These are phyloP conservation scores for Hydrolagus affinis DNA, from an alignment of 2,113 vertebrate species.

Conservation along the genomic window DNA sequence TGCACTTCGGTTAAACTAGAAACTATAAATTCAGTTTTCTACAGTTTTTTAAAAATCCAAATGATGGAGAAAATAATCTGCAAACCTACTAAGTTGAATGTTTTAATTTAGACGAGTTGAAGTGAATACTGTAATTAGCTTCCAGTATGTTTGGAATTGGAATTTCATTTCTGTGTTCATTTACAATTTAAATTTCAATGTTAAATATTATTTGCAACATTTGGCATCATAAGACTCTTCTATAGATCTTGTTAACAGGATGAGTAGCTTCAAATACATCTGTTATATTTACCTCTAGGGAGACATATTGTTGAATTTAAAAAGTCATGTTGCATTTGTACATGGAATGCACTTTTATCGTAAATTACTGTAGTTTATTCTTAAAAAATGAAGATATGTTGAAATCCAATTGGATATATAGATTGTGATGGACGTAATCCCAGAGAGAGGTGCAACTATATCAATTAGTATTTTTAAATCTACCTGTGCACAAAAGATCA, in stretches of 20 bases:
- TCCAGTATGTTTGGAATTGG: background rate
- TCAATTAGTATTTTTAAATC: background rate
- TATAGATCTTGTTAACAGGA: background rate
- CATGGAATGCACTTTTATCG: background rate
- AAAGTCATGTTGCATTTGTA: background rate
- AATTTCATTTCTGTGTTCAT: background rate
- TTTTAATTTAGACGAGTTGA: background rate
- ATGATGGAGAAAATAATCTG: background rate
- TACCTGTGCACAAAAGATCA: background rate
- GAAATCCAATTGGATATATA: background rate
- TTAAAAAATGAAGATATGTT: background rate
- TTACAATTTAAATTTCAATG: background rate
- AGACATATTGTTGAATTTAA: no score
- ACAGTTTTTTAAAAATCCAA: background rate
- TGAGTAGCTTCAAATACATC: no score
- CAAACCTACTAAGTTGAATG: background rate
- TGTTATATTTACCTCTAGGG: no score
- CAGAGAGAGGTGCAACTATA: background rate
- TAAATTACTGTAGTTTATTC: background rate
- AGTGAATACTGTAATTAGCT: background rate
- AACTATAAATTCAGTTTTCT: background rate
- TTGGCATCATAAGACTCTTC: background rate
- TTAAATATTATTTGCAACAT: background rate
- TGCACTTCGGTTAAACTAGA: background rate
- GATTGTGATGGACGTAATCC: background rate